These are phyloP conservation scores for Drosophila bipectinata DNA, from an alignment of 1,140 invertebrate species.

Conservation along the genomic window DNA sequence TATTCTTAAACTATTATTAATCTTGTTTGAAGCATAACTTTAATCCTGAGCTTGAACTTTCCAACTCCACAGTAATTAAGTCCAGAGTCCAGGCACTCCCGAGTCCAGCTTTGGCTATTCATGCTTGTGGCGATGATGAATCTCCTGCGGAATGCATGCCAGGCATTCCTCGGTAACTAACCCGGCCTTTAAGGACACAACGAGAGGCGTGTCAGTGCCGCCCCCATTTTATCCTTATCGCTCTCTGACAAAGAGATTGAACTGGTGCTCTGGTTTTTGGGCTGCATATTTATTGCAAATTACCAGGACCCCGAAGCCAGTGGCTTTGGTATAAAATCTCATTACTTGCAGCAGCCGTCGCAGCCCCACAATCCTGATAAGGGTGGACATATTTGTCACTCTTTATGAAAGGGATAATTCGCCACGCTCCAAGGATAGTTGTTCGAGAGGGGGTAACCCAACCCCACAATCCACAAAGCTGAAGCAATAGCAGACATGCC, in stretches of 20 bases:
- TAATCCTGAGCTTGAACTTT: background rate
- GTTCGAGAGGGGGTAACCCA: background rate
- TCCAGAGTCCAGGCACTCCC: conserved; percentile 3
- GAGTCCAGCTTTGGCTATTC: background rate
- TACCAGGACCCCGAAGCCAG: conserved; percentile 46
- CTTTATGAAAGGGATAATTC: conserved; percentile 78
- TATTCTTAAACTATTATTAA: conserved; percentile 25
- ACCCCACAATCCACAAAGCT: conserved; percentile 34
- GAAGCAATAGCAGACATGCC: conserved; percentile 9
- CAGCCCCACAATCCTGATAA: conserved; percentile 51
- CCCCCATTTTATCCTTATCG: conserved; percentile 3
- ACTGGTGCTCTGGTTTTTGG: conserved; percentile 17
- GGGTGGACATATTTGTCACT: conserved; percentile 73
- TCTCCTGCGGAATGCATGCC: conserved; percentile 31
- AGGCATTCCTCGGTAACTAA: background rate
- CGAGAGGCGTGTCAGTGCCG: background rate
- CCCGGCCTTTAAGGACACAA: background rate
- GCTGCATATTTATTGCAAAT: conserved; percentile 81
- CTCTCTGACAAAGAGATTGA: background rate
- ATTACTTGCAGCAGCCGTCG: conserved; percentile 73
- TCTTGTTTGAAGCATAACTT: conserved; percentile 13
- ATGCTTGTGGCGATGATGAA: conserved; percentile 31
- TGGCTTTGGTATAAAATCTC: conserved; percentile 66
- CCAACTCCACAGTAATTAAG: conserved; percentile 29
- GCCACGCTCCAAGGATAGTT: conserved; percentile 61